A percentile compares a stretch with the other conserved stretches of the same genome.
These are phyloP conservation scores for Campaea margaritaria DNA, from an alignment of 2,888 invertebrate species.

Conservation along the genomic window DNA sequence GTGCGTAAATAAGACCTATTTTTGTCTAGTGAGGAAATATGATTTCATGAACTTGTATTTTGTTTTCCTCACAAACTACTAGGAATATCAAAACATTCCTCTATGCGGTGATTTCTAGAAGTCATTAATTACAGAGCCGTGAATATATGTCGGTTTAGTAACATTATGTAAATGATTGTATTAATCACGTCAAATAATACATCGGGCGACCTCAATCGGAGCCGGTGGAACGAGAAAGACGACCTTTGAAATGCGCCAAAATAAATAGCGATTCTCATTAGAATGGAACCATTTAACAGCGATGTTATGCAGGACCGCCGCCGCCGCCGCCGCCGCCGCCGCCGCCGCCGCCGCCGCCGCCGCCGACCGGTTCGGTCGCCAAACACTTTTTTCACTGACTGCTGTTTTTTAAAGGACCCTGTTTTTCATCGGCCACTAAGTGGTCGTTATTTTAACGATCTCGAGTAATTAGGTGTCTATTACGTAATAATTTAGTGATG, in stretches of 20 bases:
- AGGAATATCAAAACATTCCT: too few species aligned
- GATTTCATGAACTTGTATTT: too few species aligned
- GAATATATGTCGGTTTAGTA: neutral
- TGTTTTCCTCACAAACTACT: too few species aligned
- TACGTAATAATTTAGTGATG: slow-evolving; percentile 2
- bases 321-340: too few species aligned
- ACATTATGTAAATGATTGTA: slow-evolving; percentile 12
- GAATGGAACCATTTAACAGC: neutral
- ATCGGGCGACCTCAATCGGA: slow-evolving; percentile 7
- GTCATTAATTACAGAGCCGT: neutral
- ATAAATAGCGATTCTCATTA: slow-evolving; percentile 5
- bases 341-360: too few species aligned
- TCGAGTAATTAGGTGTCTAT: neutral
- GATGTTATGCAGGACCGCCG: slow-evolving; percentile 5
- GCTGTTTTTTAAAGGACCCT: too few species aligned
- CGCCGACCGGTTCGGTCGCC: too few species aligned
- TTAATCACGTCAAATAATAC: neutral
- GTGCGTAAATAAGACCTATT: too few species aligned
- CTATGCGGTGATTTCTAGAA: neutral
- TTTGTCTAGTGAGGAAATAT: too few species aligned
- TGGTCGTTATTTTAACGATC: neutral
- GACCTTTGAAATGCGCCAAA: slow-evolving; percentile 12
- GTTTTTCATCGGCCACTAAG: neutral
- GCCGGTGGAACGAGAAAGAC: neutral
- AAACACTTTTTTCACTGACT: neutral